These are phyloP conservation scores for Pseudomyrmex cubaensis DNA, from an alignment of 1,140 invertebrate species.

Conservation along the genomic window DNA sequence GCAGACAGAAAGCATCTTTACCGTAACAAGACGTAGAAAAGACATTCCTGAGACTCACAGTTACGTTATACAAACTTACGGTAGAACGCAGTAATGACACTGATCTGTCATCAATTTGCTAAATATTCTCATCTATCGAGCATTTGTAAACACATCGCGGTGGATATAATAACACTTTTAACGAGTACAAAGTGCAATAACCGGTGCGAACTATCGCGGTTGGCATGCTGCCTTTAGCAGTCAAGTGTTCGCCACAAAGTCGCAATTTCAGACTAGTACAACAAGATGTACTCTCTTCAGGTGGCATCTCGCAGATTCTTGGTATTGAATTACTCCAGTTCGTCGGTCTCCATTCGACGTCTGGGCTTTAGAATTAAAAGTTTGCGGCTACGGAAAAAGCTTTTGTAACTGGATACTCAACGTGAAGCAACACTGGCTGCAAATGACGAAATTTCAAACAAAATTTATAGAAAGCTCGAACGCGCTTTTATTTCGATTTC, in stretches of 20 bases:
- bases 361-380: neutral
- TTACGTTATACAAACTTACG: neutral
- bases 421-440: neutral
- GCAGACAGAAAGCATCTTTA: slow-evolving; percentile 39
- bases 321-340: neutral
- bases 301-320: neutral
- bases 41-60: slow-evolving; percentile 21
- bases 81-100: neutral
- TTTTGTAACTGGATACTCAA: slow-evolving; percentile 25
- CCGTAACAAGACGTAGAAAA: slow-evolving; percentile 20
- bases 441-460: slow-evolving; percentile 8
- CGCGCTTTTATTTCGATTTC: neutral
- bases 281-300: slow-evolving; percentile 20
- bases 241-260: slow-evolving; percentile 12
- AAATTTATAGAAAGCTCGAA: neutral
- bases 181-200: slow-evolving; percentile 53
- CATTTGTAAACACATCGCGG: neutral
- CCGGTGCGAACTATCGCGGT: slow-evolving; percentile 23
- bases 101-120: neutral
- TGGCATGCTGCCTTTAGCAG: slow-evolving; percentile 51
- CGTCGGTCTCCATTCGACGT: neutral
- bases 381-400: neutral
- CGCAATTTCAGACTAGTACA: slow-evolving; percentile 1
- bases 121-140: slow-evolving; percentile 16
- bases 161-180: slow-evolving; percentile 34